Evolutionary conservation across 2,113 vertebrate species (phyloP), one percentile per base, ranked within the genome.

Genomic region (Carettochelys insculpta): DNA sequence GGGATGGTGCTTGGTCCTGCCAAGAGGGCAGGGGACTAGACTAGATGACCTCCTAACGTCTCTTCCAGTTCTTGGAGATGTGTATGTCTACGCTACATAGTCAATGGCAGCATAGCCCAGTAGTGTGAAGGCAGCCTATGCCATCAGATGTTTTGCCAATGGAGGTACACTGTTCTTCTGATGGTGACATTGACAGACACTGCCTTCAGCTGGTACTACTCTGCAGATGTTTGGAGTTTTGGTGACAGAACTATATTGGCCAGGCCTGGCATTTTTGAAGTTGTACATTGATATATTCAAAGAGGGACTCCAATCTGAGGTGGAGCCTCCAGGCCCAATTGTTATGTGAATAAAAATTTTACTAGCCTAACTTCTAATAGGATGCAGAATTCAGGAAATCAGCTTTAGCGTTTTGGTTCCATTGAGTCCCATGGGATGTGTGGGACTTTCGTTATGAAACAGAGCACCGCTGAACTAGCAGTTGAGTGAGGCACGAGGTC

Each of bases 401-500:
- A 25, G n/a, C 24, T 2, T 45, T 41, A 1, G 2, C 29, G 7
- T 78, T 65, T 19, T 68, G 89, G 22, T 73, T 1, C 29, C 1
- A 13, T 71, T 84, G 31, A n/a, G n/a, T n/a, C 2, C 81, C 0
- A 10, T 77, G 25, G 85, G 85, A n/a, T 31, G 73, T 29, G 0
- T 24, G 54, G 3, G 22, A 45, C 88, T 31, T 83, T 73, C 65
- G 31, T 7, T 6, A n/a, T 52, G 10, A 7, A 53, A 43, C 12
- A 3, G 1, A 27, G 27, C 47, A 50, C 6, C 0, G 9, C 3
- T 1, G 43, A 47, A 61, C n/a, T 11, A 2, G n/a, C 84, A 11
- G 68, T 41, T 0, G 16, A 3, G 77, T 7, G 1, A 82, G 85
- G 76, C 76, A 77, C n/a, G 38, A 20, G n/a, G 50, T 27, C 76